A percentile compares a stretch with the other conserved stretches of the same genome.
phyloP scores from a whole-genome alignment of 2,888 invertebrate genomes.

The Sisyra terminalis region DNA sequence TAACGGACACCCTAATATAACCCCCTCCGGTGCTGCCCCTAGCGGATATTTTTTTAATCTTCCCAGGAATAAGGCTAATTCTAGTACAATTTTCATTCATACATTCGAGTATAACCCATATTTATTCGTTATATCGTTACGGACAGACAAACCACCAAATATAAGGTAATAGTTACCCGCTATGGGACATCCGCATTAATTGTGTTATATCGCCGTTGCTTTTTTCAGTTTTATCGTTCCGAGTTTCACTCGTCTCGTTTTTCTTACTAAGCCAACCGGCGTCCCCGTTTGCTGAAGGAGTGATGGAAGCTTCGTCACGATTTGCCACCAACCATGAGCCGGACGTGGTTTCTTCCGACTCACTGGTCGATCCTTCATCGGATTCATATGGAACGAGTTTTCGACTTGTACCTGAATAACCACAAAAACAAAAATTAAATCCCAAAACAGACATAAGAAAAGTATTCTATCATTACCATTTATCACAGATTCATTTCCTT shows the following conservation, averaged over 20 bases:
- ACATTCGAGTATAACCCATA: too few relatives aligned
- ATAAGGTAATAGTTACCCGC: slow-evolving; percentile 37
- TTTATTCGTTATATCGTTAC: slow-evolving; percentile 55
- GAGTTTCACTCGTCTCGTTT: slow-evolving; percentile 16
- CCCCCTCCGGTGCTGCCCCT: too few relatives aligned
- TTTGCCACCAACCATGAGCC: slow-evolving; percentile 23
- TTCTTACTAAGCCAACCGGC: slow-evolving; percentile 15
- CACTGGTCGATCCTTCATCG: slow-evolving; percentile 23
- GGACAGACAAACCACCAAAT: slow-evolving; percentile 63
- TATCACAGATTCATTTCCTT: neutral
- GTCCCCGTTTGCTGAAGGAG: slow-evolving; percentile 16
- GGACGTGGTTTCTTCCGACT: slow-evolving; percentile 18
- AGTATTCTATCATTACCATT: too few relatives aligned
- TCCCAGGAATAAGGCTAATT: too few relatives aligned
- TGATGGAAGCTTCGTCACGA: slow-evolving; percentile 14
- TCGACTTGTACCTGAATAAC: slow-evolving; percentile 13
- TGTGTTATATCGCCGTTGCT: slow-evolving; percentile 28
- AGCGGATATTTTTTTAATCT: too few relatives aligned
- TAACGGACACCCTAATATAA: too few relatives aligned
- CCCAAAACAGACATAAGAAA: too few relatives aligned
- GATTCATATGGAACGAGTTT: slow-evolving; percentile 28
- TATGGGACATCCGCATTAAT: slow-evolving; percentile 51
- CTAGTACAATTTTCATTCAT: too few relatives aligned
- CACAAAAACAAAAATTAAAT: too few relatives aligned
- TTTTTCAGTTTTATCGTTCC: slow-evolving; percentile 15